Conservation (phyloP, 2,888 invertebrate species). For the Tipula helvola region DNA sequence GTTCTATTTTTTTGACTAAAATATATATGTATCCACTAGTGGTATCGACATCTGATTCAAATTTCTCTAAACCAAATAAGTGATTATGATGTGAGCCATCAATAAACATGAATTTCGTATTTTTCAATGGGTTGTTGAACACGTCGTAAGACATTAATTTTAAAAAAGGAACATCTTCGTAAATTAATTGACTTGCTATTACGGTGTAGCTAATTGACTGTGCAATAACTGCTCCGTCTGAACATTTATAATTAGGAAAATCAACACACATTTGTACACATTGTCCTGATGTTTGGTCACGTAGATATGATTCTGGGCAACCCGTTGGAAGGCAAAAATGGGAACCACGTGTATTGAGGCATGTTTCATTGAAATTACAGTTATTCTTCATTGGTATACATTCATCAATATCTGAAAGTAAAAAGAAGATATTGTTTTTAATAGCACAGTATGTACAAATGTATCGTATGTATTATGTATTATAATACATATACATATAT, state of each 20-base stretch:
- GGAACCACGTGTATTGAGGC: conserved; percentile 41
- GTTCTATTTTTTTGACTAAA: neutral
- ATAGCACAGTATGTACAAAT: too few species aligned
- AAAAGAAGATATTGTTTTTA: neutral
- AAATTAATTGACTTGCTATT: conserved; percentile 14
- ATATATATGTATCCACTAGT: conserved; percentile 11
- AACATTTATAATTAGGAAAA: conserved; percentile 14
- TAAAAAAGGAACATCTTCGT: conserved; percentile 16
- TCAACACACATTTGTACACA: conserved; percentile 21
- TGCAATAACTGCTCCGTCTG: conserved; percentile 19
- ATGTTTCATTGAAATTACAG: conserved; percentile 37
- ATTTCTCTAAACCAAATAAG: conserved; percentile 14
- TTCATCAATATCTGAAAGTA: conserved; percentile 39
- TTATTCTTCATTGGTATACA: conserved; percentile 31
- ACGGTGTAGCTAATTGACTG: conserved; percentile 20
- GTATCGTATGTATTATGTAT: too few species aligned
- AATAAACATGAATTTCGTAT: conserved; percentile 16
- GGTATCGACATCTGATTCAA: conserved; percentile 11
- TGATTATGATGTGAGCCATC: conserved; percentile 9
- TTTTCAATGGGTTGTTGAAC: conserved; percentile 15
- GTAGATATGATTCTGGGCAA: conserved; percentile 33
- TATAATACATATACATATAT: too few species aligned
- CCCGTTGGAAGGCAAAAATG: conserved; percentile 41
- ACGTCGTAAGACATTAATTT: conserved; percentile 18
- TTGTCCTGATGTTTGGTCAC: conserved; percentile 19